Evolutionary conservation across 2,113 vertebrate species (phyloP), one percentile per base, ranked within the genome.

Genomic region (Sinocyclocheilus maitianheensis): DNA sequence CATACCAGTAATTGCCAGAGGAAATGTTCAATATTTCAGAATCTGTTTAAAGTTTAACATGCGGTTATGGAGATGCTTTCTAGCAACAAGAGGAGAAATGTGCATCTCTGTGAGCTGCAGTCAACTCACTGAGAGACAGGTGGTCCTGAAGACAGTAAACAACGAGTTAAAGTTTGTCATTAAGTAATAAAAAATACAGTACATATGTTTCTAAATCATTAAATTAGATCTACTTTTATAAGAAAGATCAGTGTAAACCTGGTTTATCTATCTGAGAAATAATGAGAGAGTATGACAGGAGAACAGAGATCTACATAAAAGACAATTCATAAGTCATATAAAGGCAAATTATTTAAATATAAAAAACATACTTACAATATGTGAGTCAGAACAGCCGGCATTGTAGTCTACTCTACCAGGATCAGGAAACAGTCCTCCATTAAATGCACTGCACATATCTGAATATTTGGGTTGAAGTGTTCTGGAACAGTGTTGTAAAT

Each of bases 1-100:
- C 80, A 82, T 13, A 24, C 40, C 24, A 46, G 79, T 65, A 81
- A 81, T 37, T 71, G 46, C 63, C 0, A 18, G 22, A 71, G 46
- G 5, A 30, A 34, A 82, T 3, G 4, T 65, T 82, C 0, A 71
- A 82, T 82, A 82, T 53, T 67, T 82, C 63, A 53, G 34, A 53
- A 82, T 51, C 26, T 71, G 18, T 34, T 82, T 37, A 51, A 82
- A 34, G 43, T 30, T 82, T 69, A 53, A 71, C 43, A 30, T 37
- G 34, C n/a, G 8, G 20, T 79, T 79, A 40, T 72, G 77, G 30
- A 79, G 53, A 60, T 12, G 51, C 10, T 58, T 78, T 62, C 55
- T 40, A 14, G 53, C 34, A 22, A 34, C 30, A 60, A 5, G 37
- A 81, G 40, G 37, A 65, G 78, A 81, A 26, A 9, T 40, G n/a